A percentile compares a stretch with the other conserved stretches of the same genome.
These are phyloP conservation scores for Drosophila crucigera DNA, from an alignment of 2,888 invertebrate species.

Conservation along the genomic window DNA sequence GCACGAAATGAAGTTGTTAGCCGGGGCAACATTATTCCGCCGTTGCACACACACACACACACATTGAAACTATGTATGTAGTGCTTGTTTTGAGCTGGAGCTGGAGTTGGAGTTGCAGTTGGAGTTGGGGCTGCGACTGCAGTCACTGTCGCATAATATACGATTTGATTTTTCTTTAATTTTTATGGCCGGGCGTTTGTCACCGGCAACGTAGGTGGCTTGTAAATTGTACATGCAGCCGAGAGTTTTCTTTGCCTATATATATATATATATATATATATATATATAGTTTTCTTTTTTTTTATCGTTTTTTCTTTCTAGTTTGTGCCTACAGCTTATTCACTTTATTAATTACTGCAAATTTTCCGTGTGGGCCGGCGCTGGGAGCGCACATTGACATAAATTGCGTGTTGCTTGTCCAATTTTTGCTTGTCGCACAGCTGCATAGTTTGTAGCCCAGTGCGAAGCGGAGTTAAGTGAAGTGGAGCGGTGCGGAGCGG, in stretches of 20 bases:
- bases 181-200: conserved; percentile 74
- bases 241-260: conserved; percentile 51
- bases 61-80: neutral
- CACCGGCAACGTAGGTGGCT: conserved; percentile 77
- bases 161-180: conserved; percentile 81
- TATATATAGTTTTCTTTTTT: neutral
- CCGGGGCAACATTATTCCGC: conserved; percentile 83
- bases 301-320: conserved; percentile 12
- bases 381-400: conserved; percentile 78
- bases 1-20: conserved; percentile 85
- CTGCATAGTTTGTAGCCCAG: conserved; percentile 61
- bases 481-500: neutral
- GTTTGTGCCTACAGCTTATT: conserved; percentile 46
- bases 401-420: conserved; percentile 82
- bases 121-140: conserved; percentile 5
- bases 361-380: conserved; percentile 78
- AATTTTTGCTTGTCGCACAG: conserved; percentile 82
- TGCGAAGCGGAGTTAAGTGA: neutral
- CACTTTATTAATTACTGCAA: conserved; percentile 74
- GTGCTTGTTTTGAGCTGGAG: conserved; percentile 12
- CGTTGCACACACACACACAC: conserved; percentile 1
- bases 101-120: conserved; percentile 3
- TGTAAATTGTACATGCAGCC: conserved; percentile 69
- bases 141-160: conserved; percentile 60
- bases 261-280: no score